Evolutionary conservation across 2,797 vertebrate species (phyloP), one percentile per base, ranked within the genome.

Genomic region (Muscicapa striata): DNA sequence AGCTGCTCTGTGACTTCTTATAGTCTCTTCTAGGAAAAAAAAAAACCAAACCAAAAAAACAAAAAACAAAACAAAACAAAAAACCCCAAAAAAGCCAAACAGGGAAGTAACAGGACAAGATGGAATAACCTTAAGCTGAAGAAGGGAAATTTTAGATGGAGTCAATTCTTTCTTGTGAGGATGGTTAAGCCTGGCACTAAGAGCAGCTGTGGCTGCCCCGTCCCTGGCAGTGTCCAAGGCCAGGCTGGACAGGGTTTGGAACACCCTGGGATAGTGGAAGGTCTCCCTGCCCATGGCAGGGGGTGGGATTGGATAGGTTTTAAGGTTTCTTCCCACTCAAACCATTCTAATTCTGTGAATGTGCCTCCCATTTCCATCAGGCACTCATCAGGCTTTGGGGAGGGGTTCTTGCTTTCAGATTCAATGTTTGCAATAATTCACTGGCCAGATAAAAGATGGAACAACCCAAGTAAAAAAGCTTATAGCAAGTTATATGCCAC

Each of bases 191-290:
- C 58, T 66, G 80, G 46, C 46, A 59, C 26, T 59, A 16, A 58
- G 14, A 70, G 51, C 2, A 70, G 45, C 27, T 43, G 49, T 38
- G 57, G 14, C 32, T 76, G 51, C 9, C 12, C 21, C 51, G 45
- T 26, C 7, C 45, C 64, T 84, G 51, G 17, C 0, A 58, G 15
- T 70, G n/a, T 11, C 5, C 29, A 10, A 34, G 58, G 29, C n/a
- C 66, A 77, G 66, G 13, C 0, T 70, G 64, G n/a, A 58, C 0
- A 0, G 38, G 9, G 5, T 9, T 58, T 40, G 73, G 58, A 84
- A 51, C 30, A 27, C 0, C 24, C 18, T 64, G 79, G 24, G 0
- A 0, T 0, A 9, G 51, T 32, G 29, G 13, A 20, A 70, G 20
- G 6, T 19, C 45, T 17, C 27, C 58, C 49, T 70, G 51, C 12